A percentile compares a stretch with the other conserved stretches of the same genome.
Conservation (phyloP, 2,797 vertebrate genomes). For the Pelobates cultripes region DNA sequence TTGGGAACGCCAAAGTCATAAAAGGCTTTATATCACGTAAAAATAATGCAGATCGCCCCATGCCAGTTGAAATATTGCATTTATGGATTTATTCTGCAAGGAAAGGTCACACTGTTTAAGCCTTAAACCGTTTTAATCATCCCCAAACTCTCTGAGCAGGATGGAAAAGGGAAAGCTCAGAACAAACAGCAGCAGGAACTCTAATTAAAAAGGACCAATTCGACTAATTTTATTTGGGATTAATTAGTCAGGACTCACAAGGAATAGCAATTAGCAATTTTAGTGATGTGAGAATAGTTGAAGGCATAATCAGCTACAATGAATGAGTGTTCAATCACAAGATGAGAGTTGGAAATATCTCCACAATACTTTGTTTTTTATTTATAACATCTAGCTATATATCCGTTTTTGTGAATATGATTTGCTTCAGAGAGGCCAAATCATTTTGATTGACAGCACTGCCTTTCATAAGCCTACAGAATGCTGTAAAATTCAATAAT, state of each 20-base stretch:
- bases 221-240: conserved; percentile 90
- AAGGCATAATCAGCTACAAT: conserved; percentile 89
- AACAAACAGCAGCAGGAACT: conserved; percentile 89
- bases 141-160: conserved; percentile 76
- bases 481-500: too few species aligned
- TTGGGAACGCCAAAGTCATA: conserved; percentile 41
- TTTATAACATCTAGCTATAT: too few species aligned
- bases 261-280: conserved; percentile 96
- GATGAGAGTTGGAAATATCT: conserved; percentile 79
- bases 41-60: conserved; percentile 64
- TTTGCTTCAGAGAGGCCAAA: too few species aligned
- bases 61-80: conserved; percentile 77
- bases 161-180: conserved; percentile 73
- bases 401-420: too few species aligned
- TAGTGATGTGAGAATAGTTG: conserved; percentile 87
- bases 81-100: conserved; percentile 77
- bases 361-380: conserved; percentile 68
- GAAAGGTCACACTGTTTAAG: conserved; percentile 81
- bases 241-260: conserved; percentile 92
- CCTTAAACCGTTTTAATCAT: conserved; percentile 80
- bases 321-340: conserved; percentile 85
- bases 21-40: conserved; percentile 44
- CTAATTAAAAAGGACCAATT: conserved; percentile 91
- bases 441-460: too few species aligned
- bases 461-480: too few species aligned